phyloP scores from a whole-genome alignment of 2,113 vertebrate species.

The Daboia siamensis region DNA sequence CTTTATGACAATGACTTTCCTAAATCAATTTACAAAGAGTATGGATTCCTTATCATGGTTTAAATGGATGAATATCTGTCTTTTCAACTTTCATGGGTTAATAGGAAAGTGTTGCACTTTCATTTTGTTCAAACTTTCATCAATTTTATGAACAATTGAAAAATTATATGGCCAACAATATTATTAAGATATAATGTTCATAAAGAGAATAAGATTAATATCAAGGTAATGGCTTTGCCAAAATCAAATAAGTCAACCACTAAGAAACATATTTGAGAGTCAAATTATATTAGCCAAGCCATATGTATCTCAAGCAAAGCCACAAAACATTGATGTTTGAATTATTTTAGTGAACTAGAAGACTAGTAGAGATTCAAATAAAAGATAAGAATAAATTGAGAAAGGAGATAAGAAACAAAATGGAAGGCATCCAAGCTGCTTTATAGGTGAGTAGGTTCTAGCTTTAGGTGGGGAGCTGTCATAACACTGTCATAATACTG shows the following conservation, averaged over 20 bases:
- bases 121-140: background rate
- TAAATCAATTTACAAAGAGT: background rate
- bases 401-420: background rate
- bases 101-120: background rate
- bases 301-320: constrained; percentile 6
- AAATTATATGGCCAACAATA: constrained; percentile 14
- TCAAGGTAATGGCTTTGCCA: constrained; percentile 13
- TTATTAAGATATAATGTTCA: background rate
- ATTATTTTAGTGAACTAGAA: background rate
- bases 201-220: constrained; percentile 47
- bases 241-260: background rate
- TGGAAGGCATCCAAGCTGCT: background rate
- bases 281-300: constrained; percentile 18
- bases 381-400: background rate
- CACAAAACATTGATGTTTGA: constrained; percentile 24
- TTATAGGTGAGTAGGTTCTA: background rate
- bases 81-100: background rate
- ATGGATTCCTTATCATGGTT: background rate
- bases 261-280: constrained; percentile 28
- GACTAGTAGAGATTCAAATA: background rate
- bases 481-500: background rate
- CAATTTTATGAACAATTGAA: background rate
- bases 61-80: background rate
- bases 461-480: background rate
- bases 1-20: background rate